Base-by-base conservation (phyloP, 2,888 invertebrate species). In the Drosophila peninsularis region DNA sequence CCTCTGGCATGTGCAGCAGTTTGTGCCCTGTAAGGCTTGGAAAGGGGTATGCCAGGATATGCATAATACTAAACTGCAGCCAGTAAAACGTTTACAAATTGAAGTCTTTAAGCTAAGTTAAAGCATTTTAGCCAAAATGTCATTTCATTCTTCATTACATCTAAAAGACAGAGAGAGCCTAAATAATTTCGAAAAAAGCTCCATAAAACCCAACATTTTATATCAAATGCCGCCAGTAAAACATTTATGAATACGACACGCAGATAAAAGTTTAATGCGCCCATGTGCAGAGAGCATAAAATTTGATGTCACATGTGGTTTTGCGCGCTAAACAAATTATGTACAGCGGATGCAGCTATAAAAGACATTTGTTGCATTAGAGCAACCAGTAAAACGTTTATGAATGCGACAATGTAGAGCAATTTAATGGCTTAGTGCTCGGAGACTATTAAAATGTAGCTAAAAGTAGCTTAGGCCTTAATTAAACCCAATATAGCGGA, bases 1-100 rank as follows among this genome's bases (percentile, higher is more conserved):
- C 62, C 47, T 39, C 55, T 77, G 68, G 77, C 77, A 65, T 70
- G 62, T 75, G 74, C 75, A 75, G 71, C 55, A 72, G 56, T 57
- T 61, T 50, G 62, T 56, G 52, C 71, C 64, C 77, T 76, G 9
- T 1, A 57, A 44, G 32, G 24, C 24, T 9, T 2, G 39, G 41
- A 24, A 49, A 32, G 9, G 63, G 64, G 69, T 69, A 75, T 74
- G 39, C 30, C 30, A 14, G 7, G 21, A 24, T n/a, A 4, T 11
- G 4, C 2, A 34, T 32, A 9, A 32, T 32, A 32, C 10, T 32
- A 19, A 17, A 42, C 30, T 30, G 30, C 17, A 47, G 47, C 19
- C 49, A 49, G 49, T 32, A 44, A 24, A 44, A 44, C 14, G 24
- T 44, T 24, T 44, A 24, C 44, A 1, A 3, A 21, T 1, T 14